phyloP scores from a whole-genome alignment of 2,888 invertebrate genomes.

The Adelognathus sp. region DNA sequence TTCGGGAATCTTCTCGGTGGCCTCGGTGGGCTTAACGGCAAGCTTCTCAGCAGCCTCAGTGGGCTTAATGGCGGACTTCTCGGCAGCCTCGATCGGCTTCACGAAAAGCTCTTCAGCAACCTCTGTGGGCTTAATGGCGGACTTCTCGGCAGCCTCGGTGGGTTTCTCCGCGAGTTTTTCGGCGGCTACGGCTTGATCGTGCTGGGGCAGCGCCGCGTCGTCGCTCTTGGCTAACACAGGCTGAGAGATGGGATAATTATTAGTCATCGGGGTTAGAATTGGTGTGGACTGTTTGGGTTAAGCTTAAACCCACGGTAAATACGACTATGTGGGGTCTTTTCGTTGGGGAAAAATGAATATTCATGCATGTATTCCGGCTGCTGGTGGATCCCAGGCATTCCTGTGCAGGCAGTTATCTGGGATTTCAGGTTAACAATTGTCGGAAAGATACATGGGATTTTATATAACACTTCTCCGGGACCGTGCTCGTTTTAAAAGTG shows the following conservation, averaged over 20 bases:
- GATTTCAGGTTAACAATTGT: neutral
- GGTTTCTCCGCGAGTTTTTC: conserved; percentile 53
- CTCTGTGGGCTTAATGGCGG: too few species aligned
- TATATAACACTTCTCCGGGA: neutral
- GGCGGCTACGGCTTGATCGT: conserved; percentile 47
- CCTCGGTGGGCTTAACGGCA: too few species aligned
- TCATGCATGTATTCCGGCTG: neutral
- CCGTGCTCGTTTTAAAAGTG: neutral
- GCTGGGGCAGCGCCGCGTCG: conserved; percentile 18
- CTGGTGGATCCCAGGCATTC: neutral
- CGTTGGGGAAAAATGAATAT: neutral
- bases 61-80: too few species aligned
- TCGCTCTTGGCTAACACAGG: conserved; percentile 29
- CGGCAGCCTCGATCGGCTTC: conserved; percentile 28
- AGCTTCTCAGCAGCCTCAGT: too few species aligned
- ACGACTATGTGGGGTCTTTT: neutral
- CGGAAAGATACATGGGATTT: neutral
- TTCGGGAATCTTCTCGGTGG: too few species aligned
- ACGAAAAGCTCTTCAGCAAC: conserved; percentile 51
- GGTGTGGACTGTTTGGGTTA: neutral
- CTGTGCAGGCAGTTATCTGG: neutral
- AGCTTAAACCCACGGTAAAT: neutral
- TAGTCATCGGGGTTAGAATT: neutral
- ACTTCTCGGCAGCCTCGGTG: conserved; percentile 22
- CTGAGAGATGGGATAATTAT: conserved; percentile 6